phyloP scores from a whole-genome alignment of 2,113 vertebrate genomes.

The Chroicocephalus ridibundus region DNA sequence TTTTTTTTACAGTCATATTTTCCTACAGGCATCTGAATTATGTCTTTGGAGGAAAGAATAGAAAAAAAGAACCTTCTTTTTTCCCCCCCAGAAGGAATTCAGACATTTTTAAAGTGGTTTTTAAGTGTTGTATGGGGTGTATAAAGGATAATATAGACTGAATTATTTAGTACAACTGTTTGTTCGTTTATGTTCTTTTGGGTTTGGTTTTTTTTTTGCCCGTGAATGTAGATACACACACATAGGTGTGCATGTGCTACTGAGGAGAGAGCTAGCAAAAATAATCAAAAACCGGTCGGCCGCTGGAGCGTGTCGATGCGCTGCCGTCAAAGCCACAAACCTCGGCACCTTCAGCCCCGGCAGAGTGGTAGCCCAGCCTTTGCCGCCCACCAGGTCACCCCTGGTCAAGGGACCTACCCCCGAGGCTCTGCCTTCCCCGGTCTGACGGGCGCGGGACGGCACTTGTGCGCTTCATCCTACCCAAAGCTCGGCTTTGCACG shows the following conservation, averaged over 20 bases:
- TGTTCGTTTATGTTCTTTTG: neutral
- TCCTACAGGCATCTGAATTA: neutral
- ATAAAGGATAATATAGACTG: neutral
- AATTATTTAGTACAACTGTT: neutral
- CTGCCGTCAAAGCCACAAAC: neutral
- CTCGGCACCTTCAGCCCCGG: accelerated
- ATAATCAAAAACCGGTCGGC: too few relatives aligned
- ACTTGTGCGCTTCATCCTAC: neutral
- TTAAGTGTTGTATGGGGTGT: neutral
- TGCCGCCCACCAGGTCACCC: neutral
- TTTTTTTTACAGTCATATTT: slow-evolving; percentile 19
- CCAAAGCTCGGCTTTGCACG: neutral
- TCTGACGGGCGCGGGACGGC: accelerated
- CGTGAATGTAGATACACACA: too few relatives aligned
- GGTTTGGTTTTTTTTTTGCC: neutral
- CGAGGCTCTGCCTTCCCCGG: neutral
- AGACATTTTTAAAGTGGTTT: neutral
- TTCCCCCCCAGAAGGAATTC: neutral
- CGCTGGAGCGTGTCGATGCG: accelerated
- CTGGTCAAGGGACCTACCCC: accelerated
- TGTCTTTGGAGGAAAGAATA: neutral
- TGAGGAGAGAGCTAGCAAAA: neutral
- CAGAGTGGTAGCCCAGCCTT: neutral
- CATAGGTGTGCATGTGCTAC: accelerated
- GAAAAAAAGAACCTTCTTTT: neutral